phyloP scores from a whole-genome alignment of 2,888 invertebrate genomes.

The Euproctis similis region DNA sequence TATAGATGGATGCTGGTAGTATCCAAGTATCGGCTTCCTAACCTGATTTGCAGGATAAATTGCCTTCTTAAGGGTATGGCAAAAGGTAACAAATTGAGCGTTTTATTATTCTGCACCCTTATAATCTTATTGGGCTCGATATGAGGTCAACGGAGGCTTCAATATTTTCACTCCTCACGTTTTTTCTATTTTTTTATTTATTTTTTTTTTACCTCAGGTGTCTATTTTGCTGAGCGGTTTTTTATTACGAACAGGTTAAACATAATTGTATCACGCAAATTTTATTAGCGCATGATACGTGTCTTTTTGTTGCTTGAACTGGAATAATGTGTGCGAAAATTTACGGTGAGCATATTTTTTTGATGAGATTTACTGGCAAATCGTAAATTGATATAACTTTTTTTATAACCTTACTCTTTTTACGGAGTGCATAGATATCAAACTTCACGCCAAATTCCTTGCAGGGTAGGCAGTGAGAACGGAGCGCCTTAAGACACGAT shows the following conservation, averaged over 20 bases:
- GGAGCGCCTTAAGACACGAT: too few species aligned
- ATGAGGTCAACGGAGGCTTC: slow-evolving; percentile 27
- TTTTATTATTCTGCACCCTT: slow-evolving; percentile 60
- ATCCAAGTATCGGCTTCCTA: slow-evolving; percentile 22
- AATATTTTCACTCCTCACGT: slow-evolving; percentile 23
- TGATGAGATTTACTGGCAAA: too few species aligned
- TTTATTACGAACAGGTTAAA: slow-evolving; percentile 3
- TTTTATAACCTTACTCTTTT: too few species aligned
- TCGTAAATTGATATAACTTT: too few species aligned
- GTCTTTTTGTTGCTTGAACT: too few species aligned
- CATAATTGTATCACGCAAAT: slow-evolving; percentile 5
- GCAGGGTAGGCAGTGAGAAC: too few species aligned
- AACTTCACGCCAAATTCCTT: too few species aligned
- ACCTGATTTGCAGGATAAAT: slow-evolving; percentile 45
- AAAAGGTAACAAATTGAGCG: slow-evolving; percentile 57
- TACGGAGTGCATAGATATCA: too few species aligned
- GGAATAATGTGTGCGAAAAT: too few species aligned
- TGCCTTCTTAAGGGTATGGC: slow-evolving; percentile 37
- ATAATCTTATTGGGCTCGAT: slow-evolving; percentile 49
- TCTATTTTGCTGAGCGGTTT: slow-evolving; percentile 11
- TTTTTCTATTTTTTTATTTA: too few species aligned
- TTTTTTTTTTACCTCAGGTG: slow-evolving; percentile 7
- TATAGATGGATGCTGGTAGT: slow-evolving; percentile 17
- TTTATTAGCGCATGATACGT: too few species aligned
- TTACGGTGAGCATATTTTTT: too few species aligned